phyloP scores from a whole-genome alignment of 1,140 invertebrate species.

The Papilio glaucus region DNA sequence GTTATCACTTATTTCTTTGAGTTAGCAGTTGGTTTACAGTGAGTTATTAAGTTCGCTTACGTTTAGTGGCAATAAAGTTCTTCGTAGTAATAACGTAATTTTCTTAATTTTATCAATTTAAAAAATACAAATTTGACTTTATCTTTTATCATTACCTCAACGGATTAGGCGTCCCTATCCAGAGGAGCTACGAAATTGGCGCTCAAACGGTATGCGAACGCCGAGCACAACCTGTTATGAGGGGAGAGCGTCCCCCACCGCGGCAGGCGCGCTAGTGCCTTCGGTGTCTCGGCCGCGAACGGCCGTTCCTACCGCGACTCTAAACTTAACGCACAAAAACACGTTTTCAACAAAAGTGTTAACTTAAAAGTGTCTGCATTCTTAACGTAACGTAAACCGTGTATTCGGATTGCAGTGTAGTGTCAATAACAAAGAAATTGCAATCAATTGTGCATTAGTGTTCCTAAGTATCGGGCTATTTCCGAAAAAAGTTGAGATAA shows the following conservation, averaged over 20 bases:
- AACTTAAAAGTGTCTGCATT: conserved; percentile 44
- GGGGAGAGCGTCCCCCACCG: conserved; percentile 51
- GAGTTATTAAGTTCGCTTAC: background rate
- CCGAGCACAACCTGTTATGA: conserved; percentile 67
- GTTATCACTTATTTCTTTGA: no score
- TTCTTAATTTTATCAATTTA: background rate
- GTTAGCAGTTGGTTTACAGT: background rate
- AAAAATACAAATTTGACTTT: conserved; percentile 32
- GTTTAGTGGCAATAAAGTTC: background rate
- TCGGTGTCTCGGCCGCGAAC: conserved; percentile 51
- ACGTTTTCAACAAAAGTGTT: conserved; percentile 50
- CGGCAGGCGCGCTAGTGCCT: conserved; percentile 62
- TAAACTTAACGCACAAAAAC: conserved; percentile 42
- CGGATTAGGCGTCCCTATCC: conserved; percentile 63
- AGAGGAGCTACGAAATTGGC: conserved; percentile 73
- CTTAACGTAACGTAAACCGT: conserved; percentile 26
- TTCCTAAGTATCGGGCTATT: conserved; percentile 10
- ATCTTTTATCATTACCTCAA: conserved; percentile 61
- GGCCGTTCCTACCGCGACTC: conserved; percentile 41
- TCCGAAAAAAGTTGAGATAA: conserved; percentile 40
- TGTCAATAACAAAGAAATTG: conserved; percentile 45
- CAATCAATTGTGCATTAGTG: conserved; percentile 29
- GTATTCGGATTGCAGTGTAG: conserved; percentile 76
- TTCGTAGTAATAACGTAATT: background rate
- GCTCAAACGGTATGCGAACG: conserved; percentile 75